phyloP scores from a whole-genome alignment of 2,113 vertebrate species.

The Coracopsis vasa region DNA sequence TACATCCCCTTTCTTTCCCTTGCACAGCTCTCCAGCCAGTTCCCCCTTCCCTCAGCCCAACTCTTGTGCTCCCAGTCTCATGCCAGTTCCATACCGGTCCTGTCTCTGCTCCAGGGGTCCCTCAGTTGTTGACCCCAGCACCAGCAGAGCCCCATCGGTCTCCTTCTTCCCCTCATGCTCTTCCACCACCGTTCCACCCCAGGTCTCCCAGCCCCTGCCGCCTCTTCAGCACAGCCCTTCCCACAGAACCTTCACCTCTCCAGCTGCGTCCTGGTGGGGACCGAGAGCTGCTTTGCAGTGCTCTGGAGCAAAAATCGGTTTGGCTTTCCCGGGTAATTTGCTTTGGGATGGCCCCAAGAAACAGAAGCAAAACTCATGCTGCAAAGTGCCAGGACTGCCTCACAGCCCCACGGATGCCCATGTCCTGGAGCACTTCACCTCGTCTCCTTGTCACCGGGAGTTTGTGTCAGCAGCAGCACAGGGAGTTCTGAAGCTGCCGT shows the following conservation, averaged over 20 bases:
- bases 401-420: fast-evolving
- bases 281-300: not conserved
- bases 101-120: fast-evolving
- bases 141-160: fast-evolving
- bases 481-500: not conserved
- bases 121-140: not conserved
- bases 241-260: not conserved
- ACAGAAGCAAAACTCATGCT: not conserved
- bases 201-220: not conserved
- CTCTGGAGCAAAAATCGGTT: not conserved
- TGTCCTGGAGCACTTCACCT: not conserved
- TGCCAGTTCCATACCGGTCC: not conserved
- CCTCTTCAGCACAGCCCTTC: not conserved
- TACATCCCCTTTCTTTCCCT: not conserved
- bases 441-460: not conserved
- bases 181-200: not conserved
- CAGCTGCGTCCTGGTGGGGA: not conserved
- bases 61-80: not conserved
- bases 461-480: not conserved
- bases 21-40: not conserved
- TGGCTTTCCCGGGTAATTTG: not conserved
- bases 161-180: not conserved
- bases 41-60: not conserved
- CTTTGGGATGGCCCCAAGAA: not conserved
- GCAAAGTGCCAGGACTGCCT: fast-evolving